Evolutionary conservation across 1,140 invertebrate genomes (phyloP), one percentile per base, ranked within the genome.

Genomic region (Sycophila sp.): DNA sequence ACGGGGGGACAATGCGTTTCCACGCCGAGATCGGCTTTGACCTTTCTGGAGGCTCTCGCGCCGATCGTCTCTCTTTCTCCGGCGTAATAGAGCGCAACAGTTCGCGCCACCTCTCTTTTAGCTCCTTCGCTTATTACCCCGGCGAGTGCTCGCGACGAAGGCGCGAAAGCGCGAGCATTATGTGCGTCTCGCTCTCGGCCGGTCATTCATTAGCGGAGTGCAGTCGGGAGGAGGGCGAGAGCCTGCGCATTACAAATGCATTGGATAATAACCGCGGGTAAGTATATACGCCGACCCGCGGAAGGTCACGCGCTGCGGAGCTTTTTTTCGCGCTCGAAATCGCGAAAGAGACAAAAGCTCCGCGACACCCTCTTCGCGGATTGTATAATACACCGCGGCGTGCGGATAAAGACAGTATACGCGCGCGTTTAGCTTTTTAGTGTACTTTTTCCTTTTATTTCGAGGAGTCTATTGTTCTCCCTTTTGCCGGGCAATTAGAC

Each of bases 11-110:
- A 63, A 63, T 36, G 30, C 45, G 19, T n/a, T 26, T 53, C 24
- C n/a, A n/a, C n/a, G n/a, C n/a, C 49, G 49, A 26, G 49, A 53
- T 51, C 32, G 30, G 45, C 45, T 51, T 63, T 63, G 60, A 63
- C 30, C 60, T 63, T 63, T 63, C 10, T n/a, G n/a, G 24, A 6
- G 24, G 49, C 26, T 53, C 19, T 4, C 22, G 42, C 42, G 22
- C 7, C 22, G 22, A 53, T 53, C 49, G 13, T 53, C 26, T 28
- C 49, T 15, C 13, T 13, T 19, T 30, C n/a, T n/a, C n/a, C n/a
- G n/a, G 42, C 42, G 24, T 47, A 47, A 47, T 47, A 47, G 42
- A 47, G 42, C 17, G 19, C 42, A 10, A n/a, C n/a, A 22, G 19
- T 47, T 22, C 42, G 4, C n/a, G 24, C 6, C n/a, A n/a, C n/a